Conservation (phyloP, 2,888 invertebrate species). For the Clusia tigrina region DNA sequence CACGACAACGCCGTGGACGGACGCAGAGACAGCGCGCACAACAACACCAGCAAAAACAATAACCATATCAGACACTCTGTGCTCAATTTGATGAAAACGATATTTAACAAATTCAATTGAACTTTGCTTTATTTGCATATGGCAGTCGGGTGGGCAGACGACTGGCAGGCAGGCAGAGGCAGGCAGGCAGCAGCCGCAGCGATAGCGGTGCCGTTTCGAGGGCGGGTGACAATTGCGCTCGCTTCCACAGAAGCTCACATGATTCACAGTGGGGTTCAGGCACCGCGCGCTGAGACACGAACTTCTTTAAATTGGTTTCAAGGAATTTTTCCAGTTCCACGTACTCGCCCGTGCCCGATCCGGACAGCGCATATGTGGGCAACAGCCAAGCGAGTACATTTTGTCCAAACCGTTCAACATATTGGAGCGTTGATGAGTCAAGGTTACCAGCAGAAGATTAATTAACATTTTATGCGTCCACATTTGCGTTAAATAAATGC, state of each 20-base stretch:
- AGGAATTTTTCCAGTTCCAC: not conserved
- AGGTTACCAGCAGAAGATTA: constrained; percentile 20
- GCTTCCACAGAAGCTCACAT: not conserved
- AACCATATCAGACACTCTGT: constrained; percentile 17
- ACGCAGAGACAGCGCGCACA: constrained; percentile 11
- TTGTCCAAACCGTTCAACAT: not conserved
- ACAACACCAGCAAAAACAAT: not conserved
- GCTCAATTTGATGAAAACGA: constrained; percentile 13
- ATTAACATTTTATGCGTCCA: constrained; percentile 8
- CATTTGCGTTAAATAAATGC: not conserved
- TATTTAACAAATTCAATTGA: constrained; percentile 35
- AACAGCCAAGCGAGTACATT: no score
- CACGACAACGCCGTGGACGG: constrained; percentile 3
- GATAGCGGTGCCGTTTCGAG: not conserved
- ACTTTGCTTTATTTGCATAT: constrained; percentile 31
- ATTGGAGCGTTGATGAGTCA: constrained; percentile 14
- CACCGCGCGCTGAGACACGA: not conserved
- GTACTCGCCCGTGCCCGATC: not conserved
- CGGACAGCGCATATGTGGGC: no score
- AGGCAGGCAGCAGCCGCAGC: not conserved
- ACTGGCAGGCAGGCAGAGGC: no score
- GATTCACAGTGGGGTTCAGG: not conserved
- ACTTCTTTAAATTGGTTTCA: not conserved
- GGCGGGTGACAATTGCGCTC: constrained; percentile 3
- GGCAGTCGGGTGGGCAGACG: no score